phyloP scores from a whole-genome alignment of 2,888 invertebrate genomes.

The Thysanoteuthis rhombus region DNA sequence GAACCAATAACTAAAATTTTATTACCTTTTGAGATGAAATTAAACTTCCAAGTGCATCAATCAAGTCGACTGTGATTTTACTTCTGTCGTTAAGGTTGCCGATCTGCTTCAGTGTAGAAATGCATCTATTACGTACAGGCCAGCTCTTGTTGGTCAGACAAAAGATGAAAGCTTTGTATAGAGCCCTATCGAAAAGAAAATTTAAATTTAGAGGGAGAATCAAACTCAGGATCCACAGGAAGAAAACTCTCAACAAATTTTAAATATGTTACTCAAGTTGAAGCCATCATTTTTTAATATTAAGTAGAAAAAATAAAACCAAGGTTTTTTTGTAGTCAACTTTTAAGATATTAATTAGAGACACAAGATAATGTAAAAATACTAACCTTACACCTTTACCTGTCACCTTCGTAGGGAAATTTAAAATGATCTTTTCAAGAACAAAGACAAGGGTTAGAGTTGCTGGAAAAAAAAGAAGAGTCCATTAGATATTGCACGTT shows the following conservation, averaged over 20 bases:
- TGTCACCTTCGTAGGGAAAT: constrained; percentile 77
- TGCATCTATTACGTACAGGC: constrained; percentile 75
- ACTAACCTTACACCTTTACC: constrained; percentile 70
- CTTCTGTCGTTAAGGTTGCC: constrained; percentile 73
- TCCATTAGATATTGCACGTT: no score
- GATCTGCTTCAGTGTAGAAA: constrained; percentile 74
- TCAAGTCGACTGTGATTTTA: constrained; percentile 74
- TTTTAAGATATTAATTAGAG: not conserved
- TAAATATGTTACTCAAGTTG: not conserved
- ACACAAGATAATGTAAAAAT: not conserved
- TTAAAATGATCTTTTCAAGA: constrained; percentile 78
- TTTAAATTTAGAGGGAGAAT: not conserved
- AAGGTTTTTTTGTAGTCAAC: no score
- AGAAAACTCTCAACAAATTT: not conserved
- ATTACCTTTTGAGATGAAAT: constrained; percentile 72
- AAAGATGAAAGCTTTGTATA: constrained; percentile 79
- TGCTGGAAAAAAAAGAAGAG: constrained; percentile 67
- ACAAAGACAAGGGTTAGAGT: constrained; percentile 79
- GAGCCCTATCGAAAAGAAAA: constrained; percentile 69
- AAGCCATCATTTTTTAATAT: not conserved
- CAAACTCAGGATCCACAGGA: not conserved
- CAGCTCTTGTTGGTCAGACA: constrained; percentile 76
- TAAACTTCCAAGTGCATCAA: constrained; percentile 76
- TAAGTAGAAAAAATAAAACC: no score
- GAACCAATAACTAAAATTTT: no score